Evolutionary conservation across 2,113 vertebrate genomes (phyloP).

Genomic region (Mohoua ochrocephala): DNA sequence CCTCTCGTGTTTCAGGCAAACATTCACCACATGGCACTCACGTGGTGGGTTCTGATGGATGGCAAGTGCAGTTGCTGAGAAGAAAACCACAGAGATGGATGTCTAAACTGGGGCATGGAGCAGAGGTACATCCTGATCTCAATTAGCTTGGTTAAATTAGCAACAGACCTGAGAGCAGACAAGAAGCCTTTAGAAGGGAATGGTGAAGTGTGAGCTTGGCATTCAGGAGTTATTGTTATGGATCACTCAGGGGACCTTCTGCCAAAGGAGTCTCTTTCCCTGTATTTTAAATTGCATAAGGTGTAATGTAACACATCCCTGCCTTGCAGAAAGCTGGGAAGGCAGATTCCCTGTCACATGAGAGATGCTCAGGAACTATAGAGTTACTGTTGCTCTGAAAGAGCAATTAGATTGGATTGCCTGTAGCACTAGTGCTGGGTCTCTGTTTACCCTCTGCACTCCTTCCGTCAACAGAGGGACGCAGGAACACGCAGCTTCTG

Average conservation of each 20-base stretch:
- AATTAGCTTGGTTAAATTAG: constrained; percentile 37
- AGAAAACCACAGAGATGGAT: constrained; percentile 16
- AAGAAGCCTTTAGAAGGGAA: constrained; percentile 30
- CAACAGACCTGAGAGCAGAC: neutral
- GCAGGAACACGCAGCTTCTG: neutral
- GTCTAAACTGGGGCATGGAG: constrained; percentile 34
- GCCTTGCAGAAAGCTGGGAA: neutral
- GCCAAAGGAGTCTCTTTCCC: neutral
- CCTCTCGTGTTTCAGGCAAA: constrained; percentile 46
- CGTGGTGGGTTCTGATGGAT: constrained; percentile 46
- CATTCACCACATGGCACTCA: constrained; percentile 49
- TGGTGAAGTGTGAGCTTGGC: neutral
- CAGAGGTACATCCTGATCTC: constrained; percentile 9
- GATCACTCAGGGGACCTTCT: neutral
- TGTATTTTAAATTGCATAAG: neutral
- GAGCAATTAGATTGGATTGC: constrained; percentile 55
- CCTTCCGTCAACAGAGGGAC: neutral
- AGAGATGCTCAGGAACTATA: constrained; percentile 17
- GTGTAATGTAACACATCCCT: neutral
- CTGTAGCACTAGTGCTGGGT: neutral
- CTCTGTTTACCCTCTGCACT: neutral
- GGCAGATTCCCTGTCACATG: constrained; percentile 14
- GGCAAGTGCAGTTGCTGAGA: constrained; percentile 58
- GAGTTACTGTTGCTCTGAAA: constrained; percentile 40
- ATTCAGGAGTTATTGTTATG: neutral